Percentiles rank a stretch among this genome's conserved stretches.
These are phyloP conservation scores for Orchesella cincta DNA, from an alignment of 1,140 invertebrate genomes.

Conservation along the genomic window DNA sequence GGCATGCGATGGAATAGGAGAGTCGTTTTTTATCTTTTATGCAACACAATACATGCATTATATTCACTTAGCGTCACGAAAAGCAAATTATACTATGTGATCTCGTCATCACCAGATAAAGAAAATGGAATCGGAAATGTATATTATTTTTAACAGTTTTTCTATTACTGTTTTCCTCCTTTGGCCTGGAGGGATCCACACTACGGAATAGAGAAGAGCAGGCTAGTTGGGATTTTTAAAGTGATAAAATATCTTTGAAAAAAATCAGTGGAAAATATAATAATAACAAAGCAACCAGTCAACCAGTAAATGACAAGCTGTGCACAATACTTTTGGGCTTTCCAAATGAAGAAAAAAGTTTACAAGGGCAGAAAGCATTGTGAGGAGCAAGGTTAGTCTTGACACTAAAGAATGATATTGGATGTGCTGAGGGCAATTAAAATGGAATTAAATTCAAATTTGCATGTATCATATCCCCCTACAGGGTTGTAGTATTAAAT, in stretches of 20 bases:
- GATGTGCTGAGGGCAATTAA: slow-evolving; percentile 22
- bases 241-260: too few species aligned
- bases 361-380: not conserved
- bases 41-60: not conserved
- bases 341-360: not conserved
- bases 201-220: too few species aligned
- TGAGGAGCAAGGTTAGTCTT: not conserved
- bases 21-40: not conserved
- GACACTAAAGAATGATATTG: not conserved
- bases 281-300: slow-evolving; percentile 4
- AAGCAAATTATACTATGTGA: not conserved
- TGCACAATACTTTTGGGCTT: not conserved
- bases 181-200: too few species aligned
- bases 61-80: not conserved
- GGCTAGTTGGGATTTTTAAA: too few species aligned
- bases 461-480: not conserved
- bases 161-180: not conserved
- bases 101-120: not conserved
- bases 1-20: not conserved
- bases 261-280: slow-evolving; percentile 14
- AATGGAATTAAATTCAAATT: slow-evolving; percentile 18
- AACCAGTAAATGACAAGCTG: slow-evolving; percentile 12
- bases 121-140: not conserved
- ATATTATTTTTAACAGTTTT: not conserved
- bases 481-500: not conserved